Evolutionary conservation across 1,140 invertebrate genomes (phyloP), one percentile per base, ranked within the genome.

Genomic region (Gryon sp.): DNA sequence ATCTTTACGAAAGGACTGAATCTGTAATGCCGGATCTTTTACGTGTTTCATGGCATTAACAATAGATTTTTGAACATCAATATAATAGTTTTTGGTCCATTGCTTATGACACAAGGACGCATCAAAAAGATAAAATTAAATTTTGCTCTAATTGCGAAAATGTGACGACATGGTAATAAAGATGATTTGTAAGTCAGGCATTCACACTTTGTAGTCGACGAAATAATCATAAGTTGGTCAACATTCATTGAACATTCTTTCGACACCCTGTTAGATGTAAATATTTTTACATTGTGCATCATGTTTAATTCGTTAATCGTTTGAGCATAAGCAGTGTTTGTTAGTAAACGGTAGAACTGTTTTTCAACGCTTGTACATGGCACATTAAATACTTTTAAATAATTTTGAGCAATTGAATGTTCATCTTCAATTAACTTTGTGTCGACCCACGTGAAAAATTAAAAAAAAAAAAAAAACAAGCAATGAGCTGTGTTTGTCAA

Each of bases 31-130:
- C n/a, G n/a, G n/a, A n/a, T n/a, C n/a, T n/a, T n/a, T n/a, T n/a
- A n/a, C n/a, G n/a, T n/a, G n/a, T n/a, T 32, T 4, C 28, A 11
- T 9, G 2, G 9, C 2, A 7, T 11, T 4, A 32, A 2, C 28
- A n/a, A 32, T n/a, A 9, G 28, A 9, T 65, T 41, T 14, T n/a
- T 7, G n/a, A 30, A 19, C 18, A 19, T 18, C 8, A n/a, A 22
- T 40, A 4, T n/a, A 59, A 45, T 45, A 59, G 22, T 14, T 2
- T 15, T 59, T 30, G 12, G 15, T 59, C 55, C 40, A 59, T 9
- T 40, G 6, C 32, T 45, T 45, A 6, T 28, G 1, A 9, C 53
- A 57, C 2, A 57, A 26, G 19, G 7, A 30, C 19, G n/a, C 14
- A 9, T 59, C 41, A 34, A 22, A 59, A 11, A 59, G 45, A 36